Conservation (phyloP, 2,888 invertebrate species). For the Seira ritae region DNA sequence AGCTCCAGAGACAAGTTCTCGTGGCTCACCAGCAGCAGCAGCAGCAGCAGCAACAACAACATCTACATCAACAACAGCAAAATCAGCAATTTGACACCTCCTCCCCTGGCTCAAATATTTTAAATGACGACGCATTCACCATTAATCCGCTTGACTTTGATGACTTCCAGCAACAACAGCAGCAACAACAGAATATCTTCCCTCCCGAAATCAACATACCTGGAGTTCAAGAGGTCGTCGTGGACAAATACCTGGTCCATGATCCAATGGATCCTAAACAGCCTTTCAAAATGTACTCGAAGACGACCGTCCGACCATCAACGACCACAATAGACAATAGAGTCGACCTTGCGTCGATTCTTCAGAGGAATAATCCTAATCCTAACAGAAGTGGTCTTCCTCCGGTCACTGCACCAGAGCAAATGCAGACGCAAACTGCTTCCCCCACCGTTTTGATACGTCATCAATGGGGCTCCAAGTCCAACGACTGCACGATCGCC, state of each 20-base stretch:
- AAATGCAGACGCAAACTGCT: too few species aligned
- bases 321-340: background rate
- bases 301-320: conserved; percentile 35
- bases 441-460: conserved; percentile 37
- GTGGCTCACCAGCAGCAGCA: conserved; percentile 31
- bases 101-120: background rate
- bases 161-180: conserved; percentile 33
- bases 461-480: conserved; percentile 46
- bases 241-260: conserved; percentile 37
- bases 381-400: background rate
- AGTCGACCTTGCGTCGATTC: background rate
- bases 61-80: background rate
- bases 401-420: background rate
- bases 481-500: background rate
- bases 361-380: background rate
- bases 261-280: conserved; percentile 22
- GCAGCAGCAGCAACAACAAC: background rate
- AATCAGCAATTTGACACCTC: too few species aligned
- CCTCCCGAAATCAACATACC: conserved; percentile 37
- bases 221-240: conserved; percentile 40
- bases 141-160: conserved; percentile 28
- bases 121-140: conserved; percentile 18
- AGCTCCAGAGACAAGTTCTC: conserved; percentile 39
- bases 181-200: too few species aligned
- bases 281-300: conserved; percentile 2